phyloP scores from a whole-genome alignment of 2,113 vertebrate genomes.

The Nipponia nippon region DNA sequence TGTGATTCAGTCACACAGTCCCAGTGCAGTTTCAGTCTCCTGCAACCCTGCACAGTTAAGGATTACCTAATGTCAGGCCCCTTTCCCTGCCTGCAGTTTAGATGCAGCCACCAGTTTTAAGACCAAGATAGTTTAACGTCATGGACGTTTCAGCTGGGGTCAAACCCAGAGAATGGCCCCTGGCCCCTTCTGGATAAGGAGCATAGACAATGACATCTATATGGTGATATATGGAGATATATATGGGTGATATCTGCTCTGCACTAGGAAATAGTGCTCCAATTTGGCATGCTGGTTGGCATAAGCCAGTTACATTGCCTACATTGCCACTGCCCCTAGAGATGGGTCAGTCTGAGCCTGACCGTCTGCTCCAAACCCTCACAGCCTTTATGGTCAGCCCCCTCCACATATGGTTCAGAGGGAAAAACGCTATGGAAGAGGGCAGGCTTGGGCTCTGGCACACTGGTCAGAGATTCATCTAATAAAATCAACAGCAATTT shows the following conservation, averaged over 20 bases:
- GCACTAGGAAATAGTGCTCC: background rate
- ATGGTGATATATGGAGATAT: rapidly evolving
- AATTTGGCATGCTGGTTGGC: rapidly evolving
- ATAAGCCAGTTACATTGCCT: background rate
- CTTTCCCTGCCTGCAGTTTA: background rate
- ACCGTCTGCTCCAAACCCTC: background rate
- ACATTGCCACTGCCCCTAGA: background rate
- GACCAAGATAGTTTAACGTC: background rate
- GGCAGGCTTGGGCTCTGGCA: background rate
- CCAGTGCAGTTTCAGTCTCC: background rate
- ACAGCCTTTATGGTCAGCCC: background rate
- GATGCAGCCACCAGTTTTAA: background rate
- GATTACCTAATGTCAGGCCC: background rate
- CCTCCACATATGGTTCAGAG: rapidly evolving
- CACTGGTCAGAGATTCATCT: background rate
- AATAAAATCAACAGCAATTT: background rate
- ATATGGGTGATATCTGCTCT: background rate
- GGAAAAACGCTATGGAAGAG: background rate
- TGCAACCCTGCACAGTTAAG: background rate
- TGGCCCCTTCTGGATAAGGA: background rate
- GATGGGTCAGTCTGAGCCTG: background rate
- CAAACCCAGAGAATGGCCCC: background rate
- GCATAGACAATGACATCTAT: background rate
- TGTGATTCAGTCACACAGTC: rapidly evolving
- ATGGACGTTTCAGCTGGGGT: background rate